Percentiles rank a stretch among this genome's conserved stretches.
phyloP scores from a whole-genome alignment of 2,797 vertebrate genomes.

The Taeniopygia guttata region DNA sequence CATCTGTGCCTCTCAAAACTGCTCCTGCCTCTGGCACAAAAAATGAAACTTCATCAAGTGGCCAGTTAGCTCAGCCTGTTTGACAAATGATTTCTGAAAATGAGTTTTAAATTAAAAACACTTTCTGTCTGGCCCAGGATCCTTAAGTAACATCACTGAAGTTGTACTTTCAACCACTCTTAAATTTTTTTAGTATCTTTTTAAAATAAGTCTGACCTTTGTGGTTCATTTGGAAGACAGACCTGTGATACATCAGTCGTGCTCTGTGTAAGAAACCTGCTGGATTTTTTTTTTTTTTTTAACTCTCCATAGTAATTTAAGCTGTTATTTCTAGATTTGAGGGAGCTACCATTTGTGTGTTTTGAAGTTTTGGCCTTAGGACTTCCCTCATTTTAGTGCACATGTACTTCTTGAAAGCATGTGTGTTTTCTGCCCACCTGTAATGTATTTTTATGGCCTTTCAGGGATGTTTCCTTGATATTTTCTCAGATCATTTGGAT shows the following conservation, averaged over 20 bases:
- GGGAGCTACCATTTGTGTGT: not conserved
- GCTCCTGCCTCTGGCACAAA: not conserved
- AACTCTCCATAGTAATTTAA: not conserved
- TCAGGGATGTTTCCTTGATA: not conserved
- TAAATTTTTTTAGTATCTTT: not conserved
- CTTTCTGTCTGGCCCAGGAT: not conserved
- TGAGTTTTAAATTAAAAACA: not conserved
- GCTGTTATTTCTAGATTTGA: not conserved
- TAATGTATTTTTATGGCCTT: constrained; percentile 4
- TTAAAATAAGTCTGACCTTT: not conserved
- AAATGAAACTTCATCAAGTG: not conserved
- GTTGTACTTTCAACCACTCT: not conserved
- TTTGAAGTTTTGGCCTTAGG: not conserved
- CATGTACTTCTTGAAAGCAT: not conserved
- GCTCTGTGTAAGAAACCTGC: not conserved
- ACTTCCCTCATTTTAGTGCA: not conserved
- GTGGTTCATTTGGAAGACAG: not conserved
- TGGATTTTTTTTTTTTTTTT: not conserved
- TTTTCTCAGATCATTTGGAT: not conserved
- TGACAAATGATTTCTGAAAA: not conserved
- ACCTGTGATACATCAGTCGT: not conserved
- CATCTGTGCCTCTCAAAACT: not conserved
- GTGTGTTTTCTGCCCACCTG: not conserved
- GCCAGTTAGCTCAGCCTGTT: not conserved
- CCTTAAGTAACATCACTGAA: not conserved